Conservation (phyloP, 2,113 vertebrate genomes). For the Pungitius pungitius region DNA sequence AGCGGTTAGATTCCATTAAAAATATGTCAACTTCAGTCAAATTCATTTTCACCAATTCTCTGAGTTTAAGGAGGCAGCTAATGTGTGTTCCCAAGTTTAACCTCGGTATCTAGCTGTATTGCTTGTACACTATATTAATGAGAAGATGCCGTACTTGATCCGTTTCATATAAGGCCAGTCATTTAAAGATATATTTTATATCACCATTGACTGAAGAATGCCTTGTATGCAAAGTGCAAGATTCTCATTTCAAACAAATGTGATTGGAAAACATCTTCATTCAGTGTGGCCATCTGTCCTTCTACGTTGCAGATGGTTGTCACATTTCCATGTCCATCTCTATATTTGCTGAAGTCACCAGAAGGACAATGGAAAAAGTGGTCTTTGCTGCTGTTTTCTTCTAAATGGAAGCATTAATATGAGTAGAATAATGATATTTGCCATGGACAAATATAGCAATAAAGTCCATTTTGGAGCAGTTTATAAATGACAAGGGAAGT, state of each 20-base stretch:
- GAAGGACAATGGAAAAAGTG: neutral
- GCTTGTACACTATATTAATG: neutral
- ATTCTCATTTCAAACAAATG: neutral
- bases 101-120: neutral
- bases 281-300: neutral
- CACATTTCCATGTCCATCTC: neutral
- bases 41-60: constrained; percentile 15
- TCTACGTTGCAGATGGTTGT: neutral
- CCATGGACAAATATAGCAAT: neutral
- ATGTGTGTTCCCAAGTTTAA: neutral
- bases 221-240: neutral
- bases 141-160: neutral
- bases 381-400: neutral
- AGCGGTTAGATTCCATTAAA: constrained; percentile 33
- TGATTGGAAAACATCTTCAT: neutral
- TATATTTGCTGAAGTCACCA: neutral
- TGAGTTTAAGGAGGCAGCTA: neutral
- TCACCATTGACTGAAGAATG: neutral
- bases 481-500: neutral
- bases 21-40: constrained; percentile 21
- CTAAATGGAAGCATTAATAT: neutral
- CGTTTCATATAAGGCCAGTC: neutral
- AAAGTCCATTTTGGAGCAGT: neutral
- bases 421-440: neutral
- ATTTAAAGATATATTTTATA: neutral